Percentiles rank a stretch among this genome's conserved stretches.
Evolutionary conservation across 2,888 invertebrate genomes (phyloP).

Genomic region (Pristionchus exspectatus): DNA sequence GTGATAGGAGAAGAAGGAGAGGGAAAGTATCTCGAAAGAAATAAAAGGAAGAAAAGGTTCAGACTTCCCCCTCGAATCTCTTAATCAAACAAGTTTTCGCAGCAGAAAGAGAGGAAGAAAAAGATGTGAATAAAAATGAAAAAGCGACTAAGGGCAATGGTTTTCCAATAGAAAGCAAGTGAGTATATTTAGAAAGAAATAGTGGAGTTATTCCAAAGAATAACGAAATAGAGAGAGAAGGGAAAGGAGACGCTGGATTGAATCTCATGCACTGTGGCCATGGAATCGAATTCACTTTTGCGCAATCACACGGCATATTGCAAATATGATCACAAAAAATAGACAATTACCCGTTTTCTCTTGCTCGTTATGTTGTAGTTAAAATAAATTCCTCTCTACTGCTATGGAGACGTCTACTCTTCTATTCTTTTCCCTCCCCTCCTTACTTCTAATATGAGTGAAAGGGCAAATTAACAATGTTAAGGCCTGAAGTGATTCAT

Average conservation of each 20-base stretch:
- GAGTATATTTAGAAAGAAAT: background rate
- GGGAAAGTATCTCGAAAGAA: background rate
- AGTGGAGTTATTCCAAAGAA: background rate
- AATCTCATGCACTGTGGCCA: conserved; percentile 12
- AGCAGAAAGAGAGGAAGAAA: background rate
- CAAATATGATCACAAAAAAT: background rate
- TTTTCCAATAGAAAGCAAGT: background rate
- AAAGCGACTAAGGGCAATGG: background rate
- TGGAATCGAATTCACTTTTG: background rate
- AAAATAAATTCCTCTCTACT: background rate
- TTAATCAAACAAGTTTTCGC: conserved; percentile 11
- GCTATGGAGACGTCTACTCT: background rate
- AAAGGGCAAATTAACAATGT: background rate
- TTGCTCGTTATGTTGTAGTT: background rate
- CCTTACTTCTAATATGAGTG: background rate
- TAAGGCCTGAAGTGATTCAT: background rate
- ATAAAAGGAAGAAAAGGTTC: conserved; percentile 31
- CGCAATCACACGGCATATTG: background rate
- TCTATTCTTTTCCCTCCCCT: background rate
- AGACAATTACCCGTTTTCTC: background rate
- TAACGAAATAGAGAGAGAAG: background rate
- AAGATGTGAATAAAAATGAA: background rate
- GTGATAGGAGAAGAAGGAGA: background rate
- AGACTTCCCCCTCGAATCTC: background rate
- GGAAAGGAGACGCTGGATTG: background rate